These are phyloP conservation scores for Linnaemya tessellans DNA, from an alignment of 2,888 invertebrate genomes.

Conservation along the genomic window DNA sequence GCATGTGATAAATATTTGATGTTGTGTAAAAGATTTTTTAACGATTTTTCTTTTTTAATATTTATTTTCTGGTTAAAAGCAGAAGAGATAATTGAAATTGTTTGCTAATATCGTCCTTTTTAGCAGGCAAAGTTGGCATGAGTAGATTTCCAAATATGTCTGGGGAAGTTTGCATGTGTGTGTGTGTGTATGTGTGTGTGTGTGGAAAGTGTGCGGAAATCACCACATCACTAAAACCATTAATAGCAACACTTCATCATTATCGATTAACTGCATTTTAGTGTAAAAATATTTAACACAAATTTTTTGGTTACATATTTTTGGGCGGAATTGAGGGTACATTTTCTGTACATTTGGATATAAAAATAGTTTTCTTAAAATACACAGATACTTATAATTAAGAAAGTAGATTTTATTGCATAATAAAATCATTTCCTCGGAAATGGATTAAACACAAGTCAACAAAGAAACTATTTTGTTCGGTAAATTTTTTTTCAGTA, in stretches of 20 bases:
- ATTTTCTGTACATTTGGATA: neutral
- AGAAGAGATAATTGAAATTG: conserved; percentile 69
- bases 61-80: conserved; percentile 13
- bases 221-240: conserved; percentile 71
- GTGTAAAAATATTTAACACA: conserved; percentile 55
- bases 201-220: conserved; percentile 26
- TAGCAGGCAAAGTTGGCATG: conserved; percentile 35
- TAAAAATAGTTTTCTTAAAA: conserved; percentile 3
- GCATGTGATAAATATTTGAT: conserved; percentile 67
- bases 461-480: no score
- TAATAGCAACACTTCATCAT: conserved; percentile 70
- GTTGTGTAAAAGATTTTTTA: conserved; percentile 46
- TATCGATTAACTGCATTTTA: conserved; percentile 62
- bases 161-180: neutral
- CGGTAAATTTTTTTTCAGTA: no score
- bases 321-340: conserved; percentile 42
- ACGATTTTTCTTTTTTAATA: conserved; percentile 7
- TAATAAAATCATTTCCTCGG: neutral
- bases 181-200: neutral
- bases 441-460: no score
- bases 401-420: neutral
- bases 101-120: conserved; percentile 51
- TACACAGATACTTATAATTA: neutral
- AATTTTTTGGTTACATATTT: conserved; percentile 61
- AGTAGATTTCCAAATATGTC: conserved; percentile 26